Percentiles rank a stretch among this genome's conserved stretches.
These are phyloP conservation scores for Podargus strigoides DNA, from an alignment of 2,797 vertebrate species.

Conservation along the genomic window DNA sequence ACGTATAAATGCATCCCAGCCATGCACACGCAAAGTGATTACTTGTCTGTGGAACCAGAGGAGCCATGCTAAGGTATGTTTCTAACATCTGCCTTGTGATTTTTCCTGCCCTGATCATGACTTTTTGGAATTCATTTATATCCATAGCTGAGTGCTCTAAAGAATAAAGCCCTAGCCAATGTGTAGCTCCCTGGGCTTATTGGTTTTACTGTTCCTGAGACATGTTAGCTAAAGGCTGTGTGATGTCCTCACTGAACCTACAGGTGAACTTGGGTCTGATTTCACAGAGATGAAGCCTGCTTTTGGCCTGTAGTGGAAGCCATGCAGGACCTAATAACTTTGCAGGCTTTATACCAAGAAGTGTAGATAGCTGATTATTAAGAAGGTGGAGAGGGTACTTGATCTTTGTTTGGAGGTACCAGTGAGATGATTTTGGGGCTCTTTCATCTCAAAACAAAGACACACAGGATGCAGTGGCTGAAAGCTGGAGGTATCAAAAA, in stretches of 20 bases:
- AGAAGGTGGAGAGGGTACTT: neutral
- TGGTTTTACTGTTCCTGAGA: neutral
- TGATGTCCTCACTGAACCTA: neutral
- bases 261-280: neutral
- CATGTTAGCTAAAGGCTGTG: neutral
- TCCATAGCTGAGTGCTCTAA: neutral
- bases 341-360: neutral
- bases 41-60: neutral
- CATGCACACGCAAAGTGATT: neutral
- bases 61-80: neutral
- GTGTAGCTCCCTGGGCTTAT: neutral
- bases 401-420: neutral
- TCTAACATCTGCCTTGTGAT: neutral
- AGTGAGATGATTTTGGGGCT: neutral
- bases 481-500: neutral
- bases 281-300: neutral
- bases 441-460: neutral
- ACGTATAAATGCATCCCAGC: neutral
- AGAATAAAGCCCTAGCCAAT: neutral
- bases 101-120: neutral
- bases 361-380: neutral
- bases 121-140: neutral
- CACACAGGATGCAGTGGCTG: neutral
- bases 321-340: neutral
- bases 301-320: neutral